Evolutionary conservation across 2,113 vertebrate genomes (phyloP).

Genomic region (Gymnarchus niloticus): DNA sequence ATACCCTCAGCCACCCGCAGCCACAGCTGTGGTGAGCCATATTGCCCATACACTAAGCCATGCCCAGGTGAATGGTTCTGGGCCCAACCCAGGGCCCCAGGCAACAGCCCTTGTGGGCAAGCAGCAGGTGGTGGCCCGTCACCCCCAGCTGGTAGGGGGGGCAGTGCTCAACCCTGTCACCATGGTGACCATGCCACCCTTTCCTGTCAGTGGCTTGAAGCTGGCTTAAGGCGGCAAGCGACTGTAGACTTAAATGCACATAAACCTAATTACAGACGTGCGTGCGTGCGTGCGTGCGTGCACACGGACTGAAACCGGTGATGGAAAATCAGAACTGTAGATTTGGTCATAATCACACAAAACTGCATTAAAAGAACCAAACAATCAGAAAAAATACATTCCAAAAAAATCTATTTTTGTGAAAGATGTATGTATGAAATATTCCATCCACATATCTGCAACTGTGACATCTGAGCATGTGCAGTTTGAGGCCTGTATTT

Average conservation of each 20-base stretch:
- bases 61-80: constrained; percentile 76
- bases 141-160: constrained; percentile 84
- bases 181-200: constrained; percentile 98
- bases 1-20: constrained; percentile 75
- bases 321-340: not conserved
- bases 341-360: constrained; percentile 29
- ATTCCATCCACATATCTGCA: not conserved
- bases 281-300: not conserved
- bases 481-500: not conserved
- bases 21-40: constrained; percentile 77
- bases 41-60: constrained; percentile 88
- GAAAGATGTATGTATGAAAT: constrained; percentile 6
- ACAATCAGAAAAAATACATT: constrained; percentile 21
- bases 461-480: not conserved
- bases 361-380: not conserved
- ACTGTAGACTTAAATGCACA: not conserved
- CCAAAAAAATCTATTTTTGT: constrained; percentile 42
- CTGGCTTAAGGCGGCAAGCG: constrained; percentile 67
- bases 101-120: constrained; percentile 59
- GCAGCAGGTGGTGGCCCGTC: constrained; percentile 74
- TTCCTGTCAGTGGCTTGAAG: constrained; percentile 94
- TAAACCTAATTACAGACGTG: not conserved
- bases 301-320: constrained; percentile 3
- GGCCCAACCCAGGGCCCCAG: constrained; percentile 58
- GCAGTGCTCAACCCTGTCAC: constrained; percentile 93